These are phyloP conservation scores for Pedionomus torquatus DNA, from an alignment of 2,113 vertebrate genomes.

Conservation along the genomic window DNA sequence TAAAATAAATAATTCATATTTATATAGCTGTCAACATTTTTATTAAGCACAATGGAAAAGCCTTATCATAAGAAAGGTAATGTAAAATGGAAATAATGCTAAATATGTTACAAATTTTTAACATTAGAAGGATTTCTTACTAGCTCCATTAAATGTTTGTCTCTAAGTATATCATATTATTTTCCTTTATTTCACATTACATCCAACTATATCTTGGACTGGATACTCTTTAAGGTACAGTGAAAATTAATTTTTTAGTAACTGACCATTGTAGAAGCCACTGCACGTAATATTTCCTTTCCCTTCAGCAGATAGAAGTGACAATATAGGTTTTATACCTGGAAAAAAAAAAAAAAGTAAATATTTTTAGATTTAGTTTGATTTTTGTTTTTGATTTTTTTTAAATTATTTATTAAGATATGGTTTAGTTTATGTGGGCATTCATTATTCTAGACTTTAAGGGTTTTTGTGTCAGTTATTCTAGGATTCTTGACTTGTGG, in stretches of 20 bases:
- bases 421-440: neutral
- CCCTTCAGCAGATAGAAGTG: neutral
- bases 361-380: neutral
- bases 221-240: neutral
- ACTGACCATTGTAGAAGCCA: neutral
- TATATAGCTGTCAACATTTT: neutral
- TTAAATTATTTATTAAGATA: neutral
- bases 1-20: neutral
- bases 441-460: neutral
- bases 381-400: neutral
- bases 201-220: neutral
- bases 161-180: neutral
- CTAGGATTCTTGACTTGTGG: neutral
- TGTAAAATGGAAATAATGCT: neutral
- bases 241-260: neutral
- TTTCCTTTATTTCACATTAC: neutral
- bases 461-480: neutral
- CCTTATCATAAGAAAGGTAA: neutral
- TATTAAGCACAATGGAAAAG: neutral
- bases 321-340: neutral
- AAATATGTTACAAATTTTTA: neutral
- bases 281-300: neutral
- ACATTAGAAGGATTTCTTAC: neutral
- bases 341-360: neutral
- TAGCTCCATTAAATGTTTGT: neutral